phyloP scores from a whole-genome alignment of 1,140 invertebrate genomes.

The Mercenaria mercenaria region DNA sequence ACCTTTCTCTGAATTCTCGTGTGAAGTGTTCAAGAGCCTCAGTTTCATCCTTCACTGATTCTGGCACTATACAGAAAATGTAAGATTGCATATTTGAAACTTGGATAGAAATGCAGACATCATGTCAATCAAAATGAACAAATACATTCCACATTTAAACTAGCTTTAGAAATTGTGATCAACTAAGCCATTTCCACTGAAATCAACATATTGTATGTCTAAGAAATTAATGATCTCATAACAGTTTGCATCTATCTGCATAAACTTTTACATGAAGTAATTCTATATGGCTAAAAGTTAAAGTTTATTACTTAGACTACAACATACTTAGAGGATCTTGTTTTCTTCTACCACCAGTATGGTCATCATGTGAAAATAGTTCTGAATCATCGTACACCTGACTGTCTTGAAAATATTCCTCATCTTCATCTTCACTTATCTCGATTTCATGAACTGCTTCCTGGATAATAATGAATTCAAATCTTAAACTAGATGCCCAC shows the following conservation, averaged over 20 bases:
- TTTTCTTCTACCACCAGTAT: slow-evolving; percentile 89
- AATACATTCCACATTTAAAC: no score
- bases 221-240: no score
- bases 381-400: slow-evolving; percentile 49
- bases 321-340: slow-evolving; percentile 92
- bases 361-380: slow-evolving; percentile 88
- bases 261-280: no score
- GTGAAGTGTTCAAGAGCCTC: slow-evolving; percentile 94
- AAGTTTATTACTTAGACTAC: neutral
- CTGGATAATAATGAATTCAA: slow-evolving; percentile 40
- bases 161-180: no score
- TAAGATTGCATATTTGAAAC: neutral
- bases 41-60: slow-evolving; percentile 94
- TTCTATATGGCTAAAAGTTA: no score
- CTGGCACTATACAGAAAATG: slow-evolving; percentile 91
- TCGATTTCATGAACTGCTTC: slow-evolving; percentile 87
- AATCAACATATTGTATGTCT: no score
- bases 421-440: slow-evolving; percentile 91
- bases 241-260: no score
- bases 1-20: slow-evolving; percentile 91
- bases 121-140: no score
- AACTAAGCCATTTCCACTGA: no score
- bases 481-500: no score
- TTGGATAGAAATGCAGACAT: no score
- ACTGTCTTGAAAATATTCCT: slow-evolving; percentile 91